Evolutionary conservation across 23 tunicate species (phyloP), one percentile per base, ranked within the genome.

Genomic region (Diplosoma virens): DNA sequence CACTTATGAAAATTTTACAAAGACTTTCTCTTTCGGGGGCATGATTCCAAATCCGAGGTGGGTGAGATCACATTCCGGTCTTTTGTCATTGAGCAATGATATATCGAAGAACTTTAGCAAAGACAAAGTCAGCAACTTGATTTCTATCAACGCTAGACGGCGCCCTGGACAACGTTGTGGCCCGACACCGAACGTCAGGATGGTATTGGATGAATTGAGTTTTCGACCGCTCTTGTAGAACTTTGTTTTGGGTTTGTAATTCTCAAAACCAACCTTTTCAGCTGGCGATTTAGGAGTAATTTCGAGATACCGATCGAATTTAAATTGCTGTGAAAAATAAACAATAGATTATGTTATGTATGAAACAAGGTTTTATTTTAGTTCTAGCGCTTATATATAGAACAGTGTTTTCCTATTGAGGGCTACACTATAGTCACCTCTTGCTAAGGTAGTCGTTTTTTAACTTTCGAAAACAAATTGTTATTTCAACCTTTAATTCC

Each of bases 31-130:
- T 25, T 72, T 24, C 1, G 95, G 95, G 21, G 95, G 95, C 95
- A 88, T 82, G 25, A 88, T 81, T 25, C 95, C 95, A 30, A 82
- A 88, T 1, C 95, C 95, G 7, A 88, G 21, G 33, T 82, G 84
- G 6, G 34, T 77, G 26, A 82, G 47, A 52, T 88, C 87, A 34
- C 25, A 63, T 32, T 56, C 79, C 1, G 95, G 95, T 2, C 30
- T 36, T 17, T 64, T 21, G 24, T 75, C 81, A 36, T 25, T 28
- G 9, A 20, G 29, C 14, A 59, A 5, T 11, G 17, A 27, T n/a
- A 60, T 29, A 18, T 79, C 47, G 34, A 82, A 88, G 63, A 47
- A 47, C 67, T 32, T 59, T 1, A 88, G 48, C 29, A 82, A 27
- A 5, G 76, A 7, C 18, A 88, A 33, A 28, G 70, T 63, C 1